Conservation (phyloP, 1,140 invertebrate genomes). For the Choristoneura fumiferana region DNA sequence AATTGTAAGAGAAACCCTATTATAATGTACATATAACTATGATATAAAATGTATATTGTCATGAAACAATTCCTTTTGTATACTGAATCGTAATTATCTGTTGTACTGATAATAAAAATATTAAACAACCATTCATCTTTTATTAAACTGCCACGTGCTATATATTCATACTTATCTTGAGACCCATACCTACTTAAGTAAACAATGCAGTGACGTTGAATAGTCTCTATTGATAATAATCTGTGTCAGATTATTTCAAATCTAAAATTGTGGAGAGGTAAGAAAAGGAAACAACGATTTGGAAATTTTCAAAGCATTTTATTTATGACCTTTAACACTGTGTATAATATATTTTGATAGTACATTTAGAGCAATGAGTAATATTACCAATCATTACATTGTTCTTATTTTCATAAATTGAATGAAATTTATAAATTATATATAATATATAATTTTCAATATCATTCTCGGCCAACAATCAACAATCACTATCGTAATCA, state of each 20-base stretch:
- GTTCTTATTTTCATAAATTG: conserved; percentile 74
- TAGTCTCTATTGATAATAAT: too few species aligned
- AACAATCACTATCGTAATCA: conserved; percentile 72
- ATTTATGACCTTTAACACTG: conserved; percentile 79
- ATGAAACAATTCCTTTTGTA: conserved; percentile 14
- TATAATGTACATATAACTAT: conserved; percentile 11
- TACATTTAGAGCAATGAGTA: conserved; percentile 78
- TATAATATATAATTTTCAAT: conserved; percentile 73
- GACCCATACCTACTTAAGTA: too few species aligned
- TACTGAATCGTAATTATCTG: conserved; percentile 7
- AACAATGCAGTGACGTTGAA: too few species aligned
- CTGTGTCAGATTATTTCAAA: too few species aligned
- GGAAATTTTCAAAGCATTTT: conserved; percentile 78
- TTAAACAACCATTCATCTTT: too few species aligned
- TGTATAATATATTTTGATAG: conserved; percentile 79
- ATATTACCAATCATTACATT: conserved; percentile 78
- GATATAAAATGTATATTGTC: conserved; percentile 19
- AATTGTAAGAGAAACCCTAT: too few species aligned
- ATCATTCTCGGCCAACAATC: conserved; percentile 73
- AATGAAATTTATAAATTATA: conserved; percentile 77
- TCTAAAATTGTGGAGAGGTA: background rate
- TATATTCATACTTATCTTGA: too few species aligned
- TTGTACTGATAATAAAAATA: background rate
- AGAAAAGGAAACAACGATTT: conserved; percentile 55
- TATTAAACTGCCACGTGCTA: too few species aligned